Conservation (phyloP, 2,113 vertebrate genomes). For the Osmerus eperlanus region DNA sequence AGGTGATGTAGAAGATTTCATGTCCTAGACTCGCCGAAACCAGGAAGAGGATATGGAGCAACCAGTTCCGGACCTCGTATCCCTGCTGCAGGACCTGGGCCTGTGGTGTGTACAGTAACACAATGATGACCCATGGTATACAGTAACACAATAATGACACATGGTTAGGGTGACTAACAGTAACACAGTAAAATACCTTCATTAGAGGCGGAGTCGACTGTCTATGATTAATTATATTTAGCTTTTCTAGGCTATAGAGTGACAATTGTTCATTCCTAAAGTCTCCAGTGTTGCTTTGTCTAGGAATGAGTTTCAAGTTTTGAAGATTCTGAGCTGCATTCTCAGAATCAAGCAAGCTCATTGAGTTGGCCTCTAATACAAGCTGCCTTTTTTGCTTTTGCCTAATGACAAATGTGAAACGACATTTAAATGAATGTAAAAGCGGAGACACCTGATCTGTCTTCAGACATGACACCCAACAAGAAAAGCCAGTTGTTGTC, state of each 20-base stretch:
- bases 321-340: too few relatives aligned
- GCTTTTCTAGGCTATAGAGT: too few relatives aligned
- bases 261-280: too few relatives aligned
- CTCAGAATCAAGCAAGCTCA: too few relatives aligned
- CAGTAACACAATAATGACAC: background rate
- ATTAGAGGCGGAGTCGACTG: background rate
- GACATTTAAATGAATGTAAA: constrained; percentile 19
- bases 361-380: too few relatives aligned
- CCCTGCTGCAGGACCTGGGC: constrained; percentile 64
- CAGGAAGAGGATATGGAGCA: constrained; percentile 87
- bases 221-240: background rate
- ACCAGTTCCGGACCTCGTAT: constrained; percentile 86
- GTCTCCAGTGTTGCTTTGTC: too few relatives aligned
- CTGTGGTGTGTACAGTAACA: background rate
- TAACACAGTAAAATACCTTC: too few relatives aligned
- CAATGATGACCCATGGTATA: background rate
- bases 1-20: constrained; percentile 94
- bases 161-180: too few relatives aligned
- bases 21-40: constrained; percentile 85
- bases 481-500: constrained; percentile 60
- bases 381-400: background rate
- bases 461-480: constrained; percentile 32
- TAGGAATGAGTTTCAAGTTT: too few relatives aligned
- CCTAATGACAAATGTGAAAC: background rate
- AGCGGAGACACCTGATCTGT: too few relatives aligned